These are phyloP conservation scores for Drosophila funebris DNA, from an alignment of 1,140 invertebrate genomes.

Conservation along the genomic window DNA sequence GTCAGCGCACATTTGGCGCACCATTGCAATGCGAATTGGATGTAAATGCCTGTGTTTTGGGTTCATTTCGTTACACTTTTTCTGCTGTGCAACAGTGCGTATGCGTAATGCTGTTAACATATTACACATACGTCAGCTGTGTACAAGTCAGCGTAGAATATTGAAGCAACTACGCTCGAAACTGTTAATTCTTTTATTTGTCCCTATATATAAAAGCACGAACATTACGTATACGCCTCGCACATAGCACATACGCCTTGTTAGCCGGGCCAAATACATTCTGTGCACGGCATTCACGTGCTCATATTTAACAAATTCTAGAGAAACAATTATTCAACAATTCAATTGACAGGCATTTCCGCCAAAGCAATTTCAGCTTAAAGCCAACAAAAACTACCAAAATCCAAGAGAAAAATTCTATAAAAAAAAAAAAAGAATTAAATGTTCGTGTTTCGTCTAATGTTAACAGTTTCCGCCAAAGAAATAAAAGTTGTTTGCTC, in stretches of 20 bases:
- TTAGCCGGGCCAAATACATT: slow-evolving; percentile 16
- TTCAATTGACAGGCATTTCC: slow-evolving; percentile 73
- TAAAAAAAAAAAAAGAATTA: slow-evolving; percentile 38
- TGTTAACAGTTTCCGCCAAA: slow-evolving; percentile 75
- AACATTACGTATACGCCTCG: slow-evolving; percentile 23
- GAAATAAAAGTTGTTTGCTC: slow-evolving; percentile 46
- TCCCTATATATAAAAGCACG: neutral
- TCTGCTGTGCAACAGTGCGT: neutral
- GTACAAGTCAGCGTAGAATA: neutral
- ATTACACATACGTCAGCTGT: neutral
- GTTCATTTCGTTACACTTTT: slow-evolving; percentile 12
- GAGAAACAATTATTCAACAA: slow-evolving; percentile 19
- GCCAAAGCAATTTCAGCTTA: slow-evolving; percentile 50
- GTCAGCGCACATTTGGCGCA: slow-evolving; percentile 77
- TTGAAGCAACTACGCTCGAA: slow-evolving; percentile 46
- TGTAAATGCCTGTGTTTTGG: slow-evolving; percentile 7
- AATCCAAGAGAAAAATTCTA: slow-evolving; percentile 54
- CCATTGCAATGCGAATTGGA: slow-evolving; percentile 59
- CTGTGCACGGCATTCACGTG: slow-evolving; percentile 40
- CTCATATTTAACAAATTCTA: slow-evolving; percentile 14
- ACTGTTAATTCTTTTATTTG: neutral
- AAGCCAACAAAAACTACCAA: slow-evolving; percentile 24
- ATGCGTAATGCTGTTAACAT: neutral
- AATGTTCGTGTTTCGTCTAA: slow-evolving; percentile 20
- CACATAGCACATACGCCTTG: slow-evolving; percentile 59